Base-by-base conservation (phyloP, 2,888 invertebrate species). In the Scaeva pyrastri region DNA sequence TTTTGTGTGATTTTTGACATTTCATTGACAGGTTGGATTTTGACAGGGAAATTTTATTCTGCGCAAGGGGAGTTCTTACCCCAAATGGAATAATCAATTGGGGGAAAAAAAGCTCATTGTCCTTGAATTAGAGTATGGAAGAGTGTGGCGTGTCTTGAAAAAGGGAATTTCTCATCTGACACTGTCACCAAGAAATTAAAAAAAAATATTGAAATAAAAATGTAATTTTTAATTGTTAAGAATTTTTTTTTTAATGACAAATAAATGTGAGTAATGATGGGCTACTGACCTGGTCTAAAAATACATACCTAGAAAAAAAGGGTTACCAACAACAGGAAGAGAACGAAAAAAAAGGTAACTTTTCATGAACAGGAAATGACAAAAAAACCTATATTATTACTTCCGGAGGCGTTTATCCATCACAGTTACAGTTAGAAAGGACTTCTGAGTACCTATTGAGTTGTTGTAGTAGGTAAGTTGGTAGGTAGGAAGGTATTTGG, bases 71-170 rank as follows among this genome's bases (percentile, higher is more conserved):
- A 36, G 31, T 21, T 62, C 52, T 52, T 50, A 39, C 43, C n/a
- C 43, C n/a, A 19, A n/a, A 71, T 75, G 81, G 81, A 81, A 75
- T 64, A 55, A 19, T 64, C 56, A 21, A 16, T 39, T 36, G 78
- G 19, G 66, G n/a, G 16, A 2, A 8, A 41, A 58, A 60, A 60
- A 60, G 71, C 70, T 75, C 26, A 48, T 5, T 68, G 72, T 26
- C 72, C 77, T 77, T 82, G 77, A 77, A 72, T 39, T 72, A 16
- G n/a, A n/a, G n/a, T n/a, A n/a, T n/a, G n/a, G n/a, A 64, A 10
- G 8, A 31, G 31, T 31, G 8, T 7, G 31, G 1, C 62, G 26
- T 43, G 7, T 45, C n/a, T 56, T 26, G 11, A 1, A 45, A 41
- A 23, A 45, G 19, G 16, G 39, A 50, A 68, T 23, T 68, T 23